phyloP scores from a whole-genome alignment of 2,888 invertebrate genomes.

The Perithous albicinctus region DNA sequence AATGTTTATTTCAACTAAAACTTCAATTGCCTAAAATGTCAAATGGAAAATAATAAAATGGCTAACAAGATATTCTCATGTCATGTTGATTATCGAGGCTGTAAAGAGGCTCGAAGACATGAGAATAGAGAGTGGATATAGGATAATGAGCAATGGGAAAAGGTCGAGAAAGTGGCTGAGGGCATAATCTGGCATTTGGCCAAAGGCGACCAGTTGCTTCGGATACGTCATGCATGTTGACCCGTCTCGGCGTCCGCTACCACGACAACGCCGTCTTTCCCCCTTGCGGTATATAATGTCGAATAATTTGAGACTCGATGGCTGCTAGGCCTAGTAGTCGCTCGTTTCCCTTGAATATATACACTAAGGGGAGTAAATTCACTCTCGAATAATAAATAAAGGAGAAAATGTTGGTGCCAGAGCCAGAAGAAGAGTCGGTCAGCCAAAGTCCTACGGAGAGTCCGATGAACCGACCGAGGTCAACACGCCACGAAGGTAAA shows the following conservation, averaged over 20 bases:
- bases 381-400: conserved; percentile 52
- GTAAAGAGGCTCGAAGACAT: conserved; percentile 18
- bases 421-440: conserved; percentile 43
- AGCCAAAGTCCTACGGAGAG: conserved; percentile 45
- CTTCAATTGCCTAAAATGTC: too few species aligned
- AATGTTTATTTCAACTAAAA: too few species aligned
- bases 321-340: neutral
- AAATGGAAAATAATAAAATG: neutral
- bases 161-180: conserved; percentile 73
- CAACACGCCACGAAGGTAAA: conserved; percentile 35
- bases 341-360: neutral
- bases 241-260: conserved; percentile 67
- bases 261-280: neutral
- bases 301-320: conserved; percentile 29
- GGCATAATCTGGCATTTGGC: conserved; percentile 80
- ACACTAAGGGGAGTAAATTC: conserved; percentile 18
- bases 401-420: conserved; percentile 43
- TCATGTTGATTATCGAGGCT: conserved; percentile 1
- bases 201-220: conserved; percentile 83
- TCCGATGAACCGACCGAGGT: conserved; percentile 59
- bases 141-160: conserved; percentile 74
- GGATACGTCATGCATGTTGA: conserved; percentile 76
- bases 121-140: conserved; percentile 64
- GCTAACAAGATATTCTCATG: neutral
- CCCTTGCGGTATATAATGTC: neutral